A percentile compares a stretch with the other conserved stretches of the same genome.
Evolutionary conservation across 2,113 vertebrate species (phyloP).

Genomic region (Oryctolagus cuniculus): DNA sequence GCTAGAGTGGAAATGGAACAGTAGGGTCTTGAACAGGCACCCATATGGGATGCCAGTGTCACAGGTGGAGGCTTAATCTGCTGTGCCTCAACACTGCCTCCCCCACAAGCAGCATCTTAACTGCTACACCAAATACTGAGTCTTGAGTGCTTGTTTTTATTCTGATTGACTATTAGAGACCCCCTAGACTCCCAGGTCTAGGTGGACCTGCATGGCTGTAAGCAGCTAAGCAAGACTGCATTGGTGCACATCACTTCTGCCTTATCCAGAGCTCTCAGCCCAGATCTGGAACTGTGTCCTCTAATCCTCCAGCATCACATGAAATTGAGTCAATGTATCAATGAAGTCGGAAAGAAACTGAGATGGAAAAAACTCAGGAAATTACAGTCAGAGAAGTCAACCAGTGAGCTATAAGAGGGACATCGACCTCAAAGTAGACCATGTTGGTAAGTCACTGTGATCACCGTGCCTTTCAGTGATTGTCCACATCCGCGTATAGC

Average conservation of each 20-base stretch:
- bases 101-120: too few relatives aligned
- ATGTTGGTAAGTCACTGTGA: background rate
- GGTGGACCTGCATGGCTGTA: background rate
- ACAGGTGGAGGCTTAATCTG: too few relatives aligned
- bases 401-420: slow-evolving; percentile 25
- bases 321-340: background rate
- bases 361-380: slow-evolving; percentile 33
- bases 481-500: background rate
- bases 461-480: background rate
- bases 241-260: background rate
- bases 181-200: background rate
- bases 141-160: background rate
- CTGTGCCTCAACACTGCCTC: too few relatives aligned
- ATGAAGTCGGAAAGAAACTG: background rate
- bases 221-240: background rate
- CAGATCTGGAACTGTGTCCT: background rate
- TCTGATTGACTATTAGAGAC: background rate
- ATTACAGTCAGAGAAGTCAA: slow-evolving; percentile 25
- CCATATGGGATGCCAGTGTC: too few relatives aligned
- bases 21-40: too few relatives aligned
- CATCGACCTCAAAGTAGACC: background rate
- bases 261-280: background rate
- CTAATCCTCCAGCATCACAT: background rate
- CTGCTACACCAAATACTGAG: too few relatives aligned
- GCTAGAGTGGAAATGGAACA: too few relatives aligned